A percentile compares a stretch with the other conserved stretches of the same genome.
Conservation (phyloP, 2,113 vertebrate genomes). For the western clawed frog (Xenopus tropicalis) region UCB_Xtro_10.0 CM004444.2:124709501-124710000, state of each 20-base stretch:
- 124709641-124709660: no score
- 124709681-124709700: slow-evolving; percentile 1
- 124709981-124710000: no score
- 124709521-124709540: no score
- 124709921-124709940: not conserved
- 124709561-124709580: no score
- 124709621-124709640: no score
- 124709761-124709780: slow-evolving; percentile 35
- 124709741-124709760: slow-evolving; percentile 32
- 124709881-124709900: slow-evolving; percentile 15
- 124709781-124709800: slow-evolving; percentile 38
- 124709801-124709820: slow-evolving; percentile 43
- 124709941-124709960: no score
- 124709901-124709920: slow-evolving; percentile 31
- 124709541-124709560: no score
- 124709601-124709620: no score
- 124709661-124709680: no score
- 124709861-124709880: slow-evolving; percentile 37
- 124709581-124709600: no score
- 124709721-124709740: slow-evolving; percentile 29
- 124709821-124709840: slow-evolving; percentile 31
- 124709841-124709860: slow-evolving; percentile 39
- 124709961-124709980: no score
- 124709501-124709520: no score
- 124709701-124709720: slow-evolving; percentile 26